A percentile compares a stretch with the other conserved stretches of the same genome.
These are phyloP conservation scores for Pseudobourletiella spinata DNA, from an alignment of 1,140 invertebrate genomes.

Conservation along the genomic window DNA sequence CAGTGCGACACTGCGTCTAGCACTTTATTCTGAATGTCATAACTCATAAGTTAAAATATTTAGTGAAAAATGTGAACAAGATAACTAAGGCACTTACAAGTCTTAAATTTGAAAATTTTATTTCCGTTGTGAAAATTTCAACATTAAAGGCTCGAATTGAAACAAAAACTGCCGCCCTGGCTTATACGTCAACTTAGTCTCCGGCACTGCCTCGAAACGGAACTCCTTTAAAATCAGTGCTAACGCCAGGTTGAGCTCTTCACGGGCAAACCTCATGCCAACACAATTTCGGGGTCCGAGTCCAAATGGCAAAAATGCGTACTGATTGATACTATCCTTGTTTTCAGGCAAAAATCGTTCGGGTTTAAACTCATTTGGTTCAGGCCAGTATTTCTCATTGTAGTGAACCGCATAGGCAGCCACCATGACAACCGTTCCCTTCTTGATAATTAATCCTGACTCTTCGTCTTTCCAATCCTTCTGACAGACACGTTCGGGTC, in stretches of 20 bases:
- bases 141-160: neutral
- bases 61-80: too few relatives aligned
- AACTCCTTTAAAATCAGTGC: conserved; percentile 21
- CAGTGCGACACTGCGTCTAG: too few relatives aligned
- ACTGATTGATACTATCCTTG: conserved; percentile 20
- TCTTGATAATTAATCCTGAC: conserved; percentile 14
- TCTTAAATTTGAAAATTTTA: too few relatives aligned
- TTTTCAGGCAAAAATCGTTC: conserved; percentile 44
- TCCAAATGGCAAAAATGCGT: conserved; percentile 21
- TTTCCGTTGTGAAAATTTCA: neutral
- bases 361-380: conserved; percentile 48
- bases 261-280: conserved; percentile 47
- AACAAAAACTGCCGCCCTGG: conserved; percentile 1
- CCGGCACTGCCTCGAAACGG: conserved; percentile 3
- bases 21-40: too few relatives aligned
- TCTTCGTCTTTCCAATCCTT: conserved; percentile 16
- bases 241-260: conserved; percentile 45
- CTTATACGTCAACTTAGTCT: conserved; percentile 7
- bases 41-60: too few relatives aligned
- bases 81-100: too few relatives aligned
- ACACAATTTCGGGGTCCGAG: conserved; percentile 41
- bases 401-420: conserved; percentile 52
- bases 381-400: conserved; percentile 49
- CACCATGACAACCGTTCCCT: conserved; percentile 46
- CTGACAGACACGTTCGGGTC: conserved; percentile 20